Percentiles rank a stretch among this genome's conserved stretches.
phyloP scores from a whole-genome alignment of 2,113 vertebrate species.

The Hypanus sabinus region DNA sequence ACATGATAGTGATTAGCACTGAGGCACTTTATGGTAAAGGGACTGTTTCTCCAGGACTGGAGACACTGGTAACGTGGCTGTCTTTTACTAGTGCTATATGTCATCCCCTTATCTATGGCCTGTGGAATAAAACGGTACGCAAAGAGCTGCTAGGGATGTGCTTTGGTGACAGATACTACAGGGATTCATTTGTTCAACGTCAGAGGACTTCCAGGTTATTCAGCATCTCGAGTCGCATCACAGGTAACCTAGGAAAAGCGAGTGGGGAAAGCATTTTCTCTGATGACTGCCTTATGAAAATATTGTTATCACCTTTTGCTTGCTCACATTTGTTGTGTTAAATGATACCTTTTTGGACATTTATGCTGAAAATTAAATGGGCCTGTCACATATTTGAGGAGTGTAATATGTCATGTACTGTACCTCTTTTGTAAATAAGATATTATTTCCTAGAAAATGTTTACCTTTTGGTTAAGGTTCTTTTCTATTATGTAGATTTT shows the following conservation, averaged over 20 bases:
- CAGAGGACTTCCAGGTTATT: slow-evolving; percentile 81
- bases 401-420: background rate
- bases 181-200: slow-evolving; percentile 80
- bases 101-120: slow-evolving; percentile 89
- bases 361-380: background rate
- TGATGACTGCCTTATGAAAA: slow-evolving; percentile 5
- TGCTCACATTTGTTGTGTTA: background rate
- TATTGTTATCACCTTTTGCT: background rate
- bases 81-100: slow-evolving; percentile 88
- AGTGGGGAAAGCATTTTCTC: too few relatives aligned
- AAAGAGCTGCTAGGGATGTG: slow-evolving; percentile 94
- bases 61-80: slow-evolving; percentile 88
- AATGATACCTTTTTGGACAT: background rate
- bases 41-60: slow-evolving; percentile 72
- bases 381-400: background rate
- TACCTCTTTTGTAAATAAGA: slow-evolving; percentile 1
- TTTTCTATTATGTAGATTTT: background rate
- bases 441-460: slow-evolving; percentile 11
- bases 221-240: slow-evolving; percentile 96
- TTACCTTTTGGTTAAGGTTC: background rate
- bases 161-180: slow-evolving; percentile 86
- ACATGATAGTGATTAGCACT: slow-evolving; percentile 78
- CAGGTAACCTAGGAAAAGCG: slow-evolving; percentile 60
- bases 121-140: slow-evolving; percentile 97
- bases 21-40: slow-evolving; percentile 87